Conservation (phyloP, 2,888 invertebrate species). For the Drosophila koepferae region DNA sequence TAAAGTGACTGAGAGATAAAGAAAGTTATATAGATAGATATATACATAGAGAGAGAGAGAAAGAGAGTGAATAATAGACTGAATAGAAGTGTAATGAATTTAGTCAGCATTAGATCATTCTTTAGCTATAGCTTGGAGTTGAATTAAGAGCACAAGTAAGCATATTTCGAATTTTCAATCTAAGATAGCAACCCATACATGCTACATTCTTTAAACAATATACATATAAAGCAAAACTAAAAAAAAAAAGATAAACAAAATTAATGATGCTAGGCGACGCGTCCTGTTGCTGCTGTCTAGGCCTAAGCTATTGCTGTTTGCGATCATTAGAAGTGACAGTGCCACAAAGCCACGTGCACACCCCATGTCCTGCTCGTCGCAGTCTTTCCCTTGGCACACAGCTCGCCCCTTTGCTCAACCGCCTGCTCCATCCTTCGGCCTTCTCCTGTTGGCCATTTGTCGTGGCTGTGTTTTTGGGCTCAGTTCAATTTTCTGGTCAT, state of each 20-base stretch:
- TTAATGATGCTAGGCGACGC: slow-evolving; percentile 34
- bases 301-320: slow-evolving; percentile 32
- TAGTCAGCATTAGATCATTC: no score
- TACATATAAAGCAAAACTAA: neutral
- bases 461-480: slow-evolving; percentile 68
- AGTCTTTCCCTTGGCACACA: neutral
- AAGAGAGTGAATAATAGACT: no score
- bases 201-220: no score
- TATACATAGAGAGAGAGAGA: no score
- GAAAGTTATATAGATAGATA: no score
- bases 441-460: slow-evolving; percentile 66
- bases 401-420: neutral
- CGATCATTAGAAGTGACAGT: slow-evolving; percentile 73
- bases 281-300: slow-evolving; percentile 20
- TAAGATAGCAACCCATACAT: neutral
- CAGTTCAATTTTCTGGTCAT: slow-evolving; percentile 80
- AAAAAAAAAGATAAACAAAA: slow-evolving; percentile 21
- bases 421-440: slow-evolving; percentile 2
- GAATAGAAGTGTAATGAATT: no score
- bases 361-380: neutral
- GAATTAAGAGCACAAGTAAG: no score
- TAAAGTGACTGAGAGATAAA: no score
- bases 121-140: no score
- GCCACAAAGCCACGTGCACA: slow-evolving; percentile 57
- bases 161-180: neutral